These are phyloP conservation scores for Aphelenchoides bicaudatus DNA, from an alignment of 2,888 invertebrate species.

Conservation along the genomic window DNA sequence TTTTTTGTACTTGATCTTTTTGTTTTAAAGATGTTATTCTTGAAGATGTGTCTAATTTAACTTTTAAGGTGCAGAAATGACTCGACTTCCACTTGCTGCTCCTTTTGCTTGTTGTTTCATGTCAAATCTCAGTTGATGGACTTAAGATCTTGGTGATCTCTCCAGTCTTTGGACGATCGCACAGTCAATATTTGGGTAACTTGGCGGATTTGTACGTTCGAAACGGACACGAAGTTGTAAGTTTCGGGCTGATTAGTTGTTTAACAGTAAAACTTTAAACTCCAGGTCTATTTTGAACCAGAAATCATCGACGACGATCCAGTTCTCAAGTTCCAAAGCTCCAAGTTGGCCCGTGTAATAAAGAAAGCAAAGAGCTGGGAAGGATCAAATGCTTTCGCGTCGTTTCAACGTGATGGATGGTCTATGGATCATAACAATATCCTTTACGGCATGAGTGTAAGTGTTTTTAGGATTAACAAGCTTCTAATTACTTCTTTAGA, in stretches of 20 bases:
- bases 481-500: no score
- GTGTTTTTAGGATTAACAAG: no score
- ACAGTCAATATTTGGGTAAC: not conserved
- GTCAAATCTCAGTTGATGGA: not conserved
- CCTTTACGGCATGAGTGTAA: no score
- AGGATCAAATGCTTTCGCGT: not conserved
- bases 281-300: constrained; percentile 4
- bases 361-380: not conserved
- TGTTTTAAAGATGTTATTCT: no score
- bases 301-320: not conserved
- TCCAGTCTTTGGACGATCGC: constrained; percentile 7
- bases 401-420: not conserved
- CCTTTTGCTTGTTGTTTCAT: not conserved
- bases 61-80: no score
- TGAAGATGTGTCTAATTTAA: no score
- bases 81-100: no score
- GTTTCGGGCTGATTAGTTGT: no score
- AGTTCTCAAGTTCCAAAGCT: not conserved
- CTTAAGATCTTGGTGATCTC: constrained; percentile 7
- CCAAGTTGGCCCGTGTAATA: not conserved
- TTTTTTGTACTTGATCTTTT: no score
- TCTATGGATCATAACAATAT: not conserved
- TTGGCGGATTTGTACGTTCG: constrained; percentile 8
- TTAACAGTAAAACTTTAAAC: no score
- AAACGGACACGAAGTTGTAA: constrained; percentile 9